Evolutionary conservation across 2,113 vertebrate species (phyloP).

Genomic region (Hemichromis elongatus): DNA sequence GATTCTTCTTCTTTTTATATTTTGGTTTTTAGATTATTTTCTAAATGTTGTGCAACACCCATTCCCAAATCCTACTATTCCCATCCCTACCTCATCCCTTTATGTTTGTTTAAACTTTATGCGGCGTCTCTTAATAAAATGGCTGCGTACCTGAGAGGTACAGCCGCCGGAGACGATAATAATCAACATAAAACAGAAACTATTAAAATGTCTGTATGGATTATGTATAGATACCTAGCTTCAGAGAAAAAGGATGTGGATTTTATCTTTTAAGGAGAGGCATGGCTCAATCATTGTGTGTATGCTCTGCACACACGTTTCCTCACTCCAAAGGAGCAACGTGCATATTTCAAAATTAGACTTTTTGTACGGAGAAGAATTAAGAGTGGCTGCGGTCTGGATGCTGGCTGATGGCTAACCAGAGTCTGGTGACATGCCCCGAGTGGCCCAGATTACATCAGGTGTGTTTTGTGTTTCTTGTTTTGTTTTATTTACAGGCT

Average conservation of each 20-base stretch:
- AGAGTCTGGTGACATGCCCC: background rate
- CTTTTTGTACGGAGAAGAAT: slow-evolving; percentile 17
- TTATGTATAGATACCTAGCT: slow-evolving; percentile 70
- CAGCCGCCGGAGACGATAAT: slow-evolving; percentile 77
- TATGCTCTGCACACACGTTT: slow-evolving; percentile 55
- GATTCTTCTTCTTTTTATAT: slow-evolving; percentile 23
- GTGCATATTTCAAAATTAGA: slow-evolving; percentile 67
- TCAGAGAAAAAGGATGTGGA: slow-evolving; percentile 64
- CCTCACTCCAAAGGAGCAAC: slow-evolving; percentile 75
- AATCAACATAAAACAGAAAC: slow-evolving; percentile 63
- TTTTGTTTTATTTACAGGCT: background rate
- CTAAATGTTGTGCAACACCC: background rate
- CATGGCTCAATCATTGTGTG: slow-evolving; percentile 76
- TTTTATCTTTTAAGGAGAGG: slow-evolving; percentile 72
- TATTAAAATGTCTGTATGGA: slow-evolving; percentile 70
- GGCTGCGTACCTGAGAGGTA: slow-evolving; percentile 73
- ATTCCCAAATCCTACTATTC: background rate
- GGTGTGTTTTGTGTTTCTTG: background rate
- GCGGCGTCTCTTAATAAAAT: slow-evolving; percentile 69
- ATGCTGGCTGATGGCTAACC: slow-evolving; percentile 6
- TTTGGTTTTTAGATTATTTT: slow-evolving; percentile 27
- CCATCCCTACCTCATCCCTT: background rate
- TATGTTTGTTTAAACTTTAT: slow-evolving; percentile 22
- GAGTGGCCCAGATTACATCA: background rate
- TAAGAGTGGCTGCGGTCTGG: slow-evolving; percentile 37